Evolutionary conservation across 37 sponge, comb jelly and placozoan species (phyloP).

Genomic region (Lycopodina hypogea): DNA sequence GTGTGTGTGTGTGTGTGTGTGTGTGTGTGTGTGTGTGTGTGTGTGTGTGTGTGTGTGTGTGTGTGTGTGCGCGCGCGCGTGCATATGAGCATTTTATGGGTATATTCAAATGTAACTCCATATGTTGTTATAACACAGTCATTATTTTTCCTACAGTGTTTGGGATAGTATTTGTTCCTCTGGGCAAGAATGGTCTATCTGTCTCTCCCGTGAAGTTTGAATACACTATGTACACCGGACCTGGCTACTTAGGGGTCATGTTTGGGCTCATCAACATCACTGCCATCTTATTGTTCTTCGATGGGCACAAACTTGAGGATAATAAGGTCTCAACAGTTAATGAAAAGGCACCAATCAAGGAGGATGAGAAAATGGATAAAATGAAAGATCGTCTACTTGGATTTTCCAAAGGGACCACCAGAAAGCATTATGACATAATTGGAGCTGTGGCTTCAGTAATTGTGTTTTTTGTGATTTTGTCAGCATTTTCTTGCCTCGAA

Average conservation of each 20-base stretch:
- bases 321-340: not conserved
- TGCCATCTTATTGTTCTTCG: conserved; percentile 63
- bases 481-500: conserved; percentile 75
- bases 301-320: conserved; percentile 27
- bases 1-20: no score
- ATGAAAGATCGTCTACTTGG: not conserved
- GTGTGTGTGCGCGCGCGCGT: no score
- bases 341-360: not conserved
- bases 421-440: conserved; percentile 23
- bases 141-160: conserved; percentile 31
- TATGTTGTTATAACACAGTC: no score
- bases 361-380: not conserved
- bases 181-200: conserved; percentile 33
- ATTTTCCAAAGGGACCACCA: no score
- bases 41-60: no score
- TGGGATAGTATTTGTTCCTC: conserved; percentile 77
- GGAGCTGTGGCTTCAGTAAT: conserved; percentile 44
- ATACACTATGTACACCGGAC: conserved; percentile 78
- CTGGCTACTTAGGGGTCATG: conserved; percentile 68
- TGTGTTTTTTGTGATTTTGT: conserved; percentile 74
- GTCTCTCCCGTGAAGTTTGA: conserved; percentile 47
- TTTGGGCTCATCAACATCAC: conserved; percentile 70
- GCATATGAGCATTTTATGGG: no score
- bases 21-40: no score
- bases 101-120: no score